Conservation (phyloP, 2,888 invertebrate genomes). For the Aquatica leii region DNA sequence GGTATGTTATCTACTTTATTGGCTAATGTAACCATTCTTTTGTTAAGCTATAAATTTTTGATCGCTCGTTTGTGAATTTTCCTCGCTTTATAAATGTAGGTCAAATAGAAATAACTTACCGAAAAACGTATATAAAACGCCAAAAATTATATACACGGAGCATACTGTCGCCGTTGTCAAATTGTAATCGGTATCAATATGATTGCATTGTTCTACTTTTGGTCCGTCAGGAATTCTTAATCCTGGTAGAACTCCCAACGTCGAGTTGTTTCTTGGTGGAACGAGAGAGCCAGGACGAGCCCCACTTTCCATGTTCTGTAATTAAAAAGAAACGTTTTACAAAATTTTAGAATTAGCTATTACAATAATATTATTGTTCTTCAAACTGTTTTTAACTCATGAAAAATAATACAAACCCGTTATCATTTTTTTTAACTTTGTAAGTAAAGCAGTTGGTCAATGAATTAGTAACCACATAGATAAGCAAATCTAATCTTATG, state of each 20-base stretch:
- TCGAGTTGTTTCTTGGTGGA: constrained; percentile 62
- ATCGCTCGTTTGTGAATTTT: constrained; percentile 26
- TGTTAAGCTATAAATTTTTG: constrained; percentile 21
- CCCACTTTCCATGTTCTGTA: constrained; percentile 58
- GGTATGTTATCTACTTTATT: neutral
- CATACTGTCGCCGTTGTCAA: constrained; percentile 71
- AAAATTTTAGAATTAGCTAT: too few species aligned
- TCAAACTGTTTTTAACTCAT: too few species aligned
- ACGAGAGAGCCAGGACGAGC: constrained; percentile 68
- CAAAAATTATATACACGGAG: constrained; percentile 79
- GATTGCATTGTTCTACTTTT: constrained; percentile 63
- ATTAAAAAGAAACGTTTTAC: constrained; percentile 10
- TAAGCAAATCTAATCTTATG: too few species aligned
- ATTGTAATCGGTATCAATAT: constrained; percentile 71
- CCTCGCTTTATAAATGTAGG: constrained; percentile 19
- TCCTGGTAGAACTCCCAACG: constrained; percentile 51
- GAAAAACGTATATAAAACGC: constrained; percentile 83
- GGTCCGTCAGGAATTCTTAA: constrained; percentile 54
- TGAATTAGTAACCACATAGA: too few species aligned
- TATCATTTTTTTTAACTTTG: too few species aligned
- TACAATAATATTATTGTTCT: too few species aligned
- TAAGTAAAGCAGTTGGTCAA: too few species aligned
- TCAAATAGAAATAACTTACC: constrained; percentile 65
- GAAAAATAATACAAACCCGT: too few species aligned
- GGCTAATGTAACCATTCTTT: neutral